Evolutionary conservation across 2,113 vertebrate species (phyloP).

Genomic region (Promerops cafer): DNA sequence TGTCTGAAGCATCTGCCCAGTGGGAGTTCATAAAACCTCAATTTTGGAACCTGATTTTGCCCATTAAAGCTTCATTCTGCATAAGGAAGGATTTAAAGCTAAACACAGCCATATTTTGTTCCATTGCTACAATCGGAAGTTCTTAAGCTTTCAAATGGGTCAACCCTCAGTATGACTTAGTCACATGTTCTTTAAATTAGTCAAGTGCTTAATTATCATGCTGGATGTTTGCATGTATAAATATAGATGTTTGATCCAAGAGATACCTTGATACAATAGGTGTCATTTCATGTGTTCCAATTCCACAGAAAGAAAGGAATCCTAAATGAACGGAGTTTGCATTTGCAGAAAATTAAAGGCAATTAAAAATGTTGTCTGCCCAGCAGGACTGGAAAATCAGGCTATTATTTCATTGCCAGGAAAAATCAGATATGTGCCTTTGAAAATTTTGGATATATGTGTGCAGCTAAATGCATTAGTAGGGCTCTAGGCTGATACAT

Average conservation of each 20-base stretch:
- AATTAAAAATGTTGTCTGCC: neutral
- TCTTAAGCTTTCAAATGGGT: slow-evolving; percentile 30
- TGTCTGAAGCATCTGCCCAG: neutral
- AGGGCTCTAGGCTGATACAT: neutral
- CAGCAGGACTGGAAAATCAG: neutral
- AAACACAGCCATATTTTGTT: neutral
- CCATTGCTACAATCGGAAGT: neutral
- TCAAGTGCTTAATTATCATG: slow-evolving; percentile 14
- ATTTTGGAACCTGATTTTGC: neutral
- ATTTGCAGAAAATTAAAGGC: neutral
- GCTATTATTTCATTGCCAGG: neutral
- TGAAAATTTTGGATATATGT: neutral
- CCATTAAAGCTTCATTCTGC: neutral
- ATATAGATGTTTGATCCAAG: neutral
- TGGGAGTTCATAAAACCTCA: neutral
- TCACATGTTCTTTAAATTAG: slow-evolving; percentile 36
- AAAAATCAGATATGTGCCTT: neutral
- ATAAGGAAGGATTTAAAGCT: neutral
- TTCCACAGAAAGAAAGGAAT: neutral
- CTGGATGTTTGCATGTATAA: slow-evolving; percentile 23
- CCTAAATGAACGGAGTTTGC: neutral
- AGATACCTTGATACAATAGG: neutral
- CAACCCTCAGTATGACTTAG: neutral
- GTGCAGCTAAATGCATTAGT: neutral
- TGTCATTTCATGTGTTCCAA: neutral